These are phyloP conservation scores for Bolinopsis microptera DNA, from an alignment of 37 sponge, comb jelly and placozoan genomes.

Conservation along the genomic window DNA sequence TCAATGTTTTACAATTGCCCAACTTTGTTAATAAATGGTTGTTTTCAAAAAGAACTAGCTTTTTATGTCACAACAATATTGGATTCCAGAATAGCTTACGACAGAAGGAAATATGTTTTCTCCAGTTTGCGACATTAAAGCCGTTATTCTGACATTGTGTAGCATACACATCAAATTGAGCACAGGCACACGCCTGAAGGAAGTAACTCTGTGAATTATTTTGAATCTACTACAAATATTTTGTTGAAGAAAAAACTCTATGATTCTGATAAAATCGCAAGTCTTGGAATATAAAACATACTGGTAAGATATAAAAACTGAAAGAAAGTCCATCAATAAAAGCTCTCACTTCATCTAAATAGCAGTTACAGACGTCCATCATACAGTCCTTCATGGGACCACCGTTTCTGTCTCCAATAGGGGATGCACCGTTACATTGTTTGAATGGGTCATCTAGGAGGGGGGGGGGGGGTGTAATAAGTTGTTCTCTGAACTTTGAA, in stretches of 20 bases:
- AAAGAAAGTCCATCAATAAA: not conserved
- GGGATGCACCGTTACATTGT: not conserved
- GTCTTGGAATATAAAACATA: no score
- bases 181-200: not conserved
- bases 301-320: no score
- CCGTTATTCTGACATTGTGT: not conserved
- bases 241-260: no score
- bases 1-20: no score
- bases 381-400: not conserved
- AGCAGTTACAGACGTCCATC: conserved; percentile 50
- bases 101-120: not conserved
- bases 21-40: no score
- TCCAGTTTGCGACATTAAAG: conserved; percentile 3
- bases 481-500: no score
- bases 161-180: conserved; percentile 25
- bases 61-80: no score
- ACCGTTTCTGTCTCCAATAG: not conserved
- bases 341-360: not conserved
- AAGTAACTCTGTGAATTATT: not conserved
- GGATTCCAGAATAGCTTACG: no score
- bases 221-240: no score
- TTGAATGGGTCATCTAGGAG: not conserved
- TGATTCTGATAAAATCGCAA: no score
- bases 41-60: no score
- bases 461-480: no score